Evolutionary conservation across 2,113 vertebrate species (phyloP), one percentile per base, ranked within the genome.

Genomic region (Tonatia bakeri): DNA sequence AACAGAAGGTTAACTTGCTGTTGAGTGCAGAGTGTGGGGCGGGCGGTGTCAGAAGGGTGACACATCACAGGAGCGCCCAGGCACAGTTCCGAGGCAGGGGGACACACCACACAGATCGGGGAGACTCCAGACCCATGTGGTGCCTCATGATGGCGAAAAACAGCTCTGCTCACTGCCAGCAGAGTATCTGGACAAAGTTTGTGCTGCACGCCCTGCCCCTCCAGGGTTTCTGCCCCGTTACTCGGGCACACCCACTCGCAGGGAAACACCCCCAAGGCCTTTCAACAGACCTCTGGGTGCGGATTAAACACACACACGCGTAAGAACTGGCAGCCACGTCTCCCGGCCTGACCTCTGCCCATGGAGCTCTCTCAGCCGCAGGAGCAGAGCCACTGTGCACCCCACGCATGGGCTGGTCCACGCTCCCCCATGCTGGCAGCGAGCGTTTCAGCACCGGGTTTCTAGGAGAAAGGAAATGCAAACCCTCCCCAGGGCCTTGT

Each of bases 121-220:
- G 3, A 1, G 72, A 28, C 72, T 19, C 19, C 45, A 2, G 1
- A 3, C 45, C 16, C 1, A 1, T 16, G 24, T 1, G 40, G 43
- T 40, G 28, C 40, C 24, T 20, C 1, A 1, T 19, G 9, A 4
- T 1, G 15, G 8, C 2, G 28, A 31, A 14, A 31, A 28, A 45
- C 13, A 73, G 40, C 38, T 13, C 28, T 76, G 73, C 26, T 33
- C 16, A 3, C 73, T 31, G 0, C 31, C 17, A 6, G 47, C 43
- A 19, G 73, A 19, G 28, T 15, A 7, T 47, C 10, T 3, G 26
- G 45, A 43, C 26, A 26, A 4, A 19, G 17, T 11, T 15, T 4
- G 13, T 4, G 5, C 1, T 14, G 70, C 10, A 12, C 5, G 22
- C 38, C 38, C 19, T 17, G 19, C 33, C 19, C 67, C 36, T 2